These are phyloP conservation scores for Actinemys pallida DNA, from an alignment of 2,113 vertebrate species.

Conservation along the genomic window DNA sequence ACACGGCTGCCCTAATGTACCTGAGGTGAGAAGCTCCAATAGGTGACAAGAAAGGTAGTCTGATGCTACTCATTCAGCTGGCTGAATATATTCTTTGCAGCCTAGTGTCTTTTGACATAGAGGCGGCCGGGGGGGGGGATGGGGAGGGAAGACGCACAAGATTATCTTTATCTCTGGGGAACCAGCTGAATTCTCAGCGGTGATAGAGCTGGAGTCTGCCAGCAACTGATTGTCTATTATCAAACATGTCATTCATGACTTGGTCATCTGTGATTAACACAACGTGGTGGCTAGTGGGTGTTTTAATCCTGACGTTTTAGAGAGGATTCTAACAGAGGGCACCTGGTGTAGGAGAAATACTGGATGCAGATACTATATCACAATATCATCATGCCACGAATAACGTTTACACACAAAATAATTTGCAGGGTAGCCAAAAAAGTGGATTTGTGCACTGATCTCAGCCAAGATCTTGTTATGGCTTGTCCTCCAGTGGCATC, in stretches of 20 bases:
- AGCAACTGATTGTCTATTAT: not conserved
- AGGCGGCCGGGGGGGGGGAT: not conserved
- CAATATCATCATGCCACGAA: not conserved
- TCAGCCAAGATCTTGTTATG: not conserved
- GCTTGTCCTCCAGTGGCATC: not conserved
- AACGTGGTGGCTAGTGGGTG: not conserved
- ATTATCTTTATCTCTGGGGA: not conserved
- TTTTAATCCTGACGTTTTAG: constrained; percentile 5
- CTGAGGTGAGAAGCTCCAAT: not conserved
- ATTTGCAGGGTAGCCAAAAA: not conserved
- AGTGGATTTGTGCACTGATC: not conserved
- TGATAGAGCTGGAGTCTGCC: not conserved
- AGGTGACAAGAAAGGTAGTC: not conserved
- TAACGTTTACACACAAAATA: not conserved
- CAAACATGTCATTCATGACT: constrained; percentile 22
- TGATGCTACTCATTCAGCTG: not conserved
- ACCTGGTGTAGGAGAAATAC: constrained; percentile 15
- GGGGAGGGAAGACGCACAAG: not conserved
- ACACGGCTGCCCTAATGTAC: not conserved
- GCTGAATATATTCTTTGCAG: not conserved
- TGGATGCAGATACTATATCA: not conserved
- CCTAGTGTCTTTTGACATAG: not conserved
- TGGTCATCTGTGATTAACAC: constrained; percentile 14
- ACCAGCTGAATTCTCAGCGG: constrained; percentile 6
- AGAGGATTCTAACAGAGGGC: constrained; percentile 10